Percentiles rank a stretch among this genome's conserved stretches.
phyloP scores from a whole-genome alignment of 2,113 vertebrate species.

The Scopus umbretta region DNA sequence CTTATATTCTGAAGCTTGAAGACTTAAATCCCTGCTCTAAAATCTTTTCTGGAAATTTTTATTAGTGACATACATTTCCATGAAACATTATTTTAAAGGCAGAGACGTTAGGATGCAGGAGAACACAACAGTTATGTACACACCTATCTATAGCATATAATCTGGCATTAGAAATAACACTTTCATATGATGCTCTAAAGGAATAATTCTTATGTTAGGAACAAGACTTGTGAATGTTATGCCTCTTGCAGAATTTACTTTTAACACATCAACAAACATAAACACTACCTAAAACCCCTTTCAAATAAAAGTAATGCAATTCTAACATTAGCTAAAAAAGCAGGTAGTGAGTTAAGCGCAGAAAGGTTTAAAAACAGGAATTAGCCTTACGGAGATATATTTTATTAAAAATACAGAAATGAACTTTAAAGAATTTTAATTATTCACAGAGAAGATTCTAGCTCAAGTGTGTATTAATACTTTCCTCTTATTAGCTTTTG shows the following conservation, averaged over 20 bases:
- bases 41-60: background rate
- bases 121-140: background rate
- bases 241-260: background rate
- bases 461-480: slow-evolving; percentile 68
- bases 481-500: slow-evolving; percentile 62
- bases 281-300: background rate
- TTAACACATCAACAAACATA: background rate
- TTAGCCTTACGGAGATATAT: background rate
- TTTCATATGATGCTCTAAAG: background rate
- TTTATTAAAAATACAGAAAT: slow-evolving; percentile 54
- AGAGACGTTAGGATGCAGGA: background rate
- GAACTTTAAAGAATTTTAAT: slow-evolving; percentile 62
- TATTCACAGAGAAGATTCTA: slow-evolving; percentile 63
- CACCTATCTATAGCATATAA: background rate
- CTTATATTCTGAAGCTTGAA: background rate
- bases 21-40: background rate
- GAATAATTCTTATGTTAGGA: background rate
- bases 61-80: background rate
- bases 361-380: background rate
- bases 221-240: background rate
- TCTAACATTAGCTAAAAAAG: background rate
- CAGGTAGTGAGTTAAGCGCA: background rate
- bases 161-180: background rate
- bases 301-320: background rate
- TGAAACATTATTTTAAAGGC: background rate